phyloP scores from a whole-genome alignment of 2,113 vertebrate genomes.

The Alosa alosa region DNA sequence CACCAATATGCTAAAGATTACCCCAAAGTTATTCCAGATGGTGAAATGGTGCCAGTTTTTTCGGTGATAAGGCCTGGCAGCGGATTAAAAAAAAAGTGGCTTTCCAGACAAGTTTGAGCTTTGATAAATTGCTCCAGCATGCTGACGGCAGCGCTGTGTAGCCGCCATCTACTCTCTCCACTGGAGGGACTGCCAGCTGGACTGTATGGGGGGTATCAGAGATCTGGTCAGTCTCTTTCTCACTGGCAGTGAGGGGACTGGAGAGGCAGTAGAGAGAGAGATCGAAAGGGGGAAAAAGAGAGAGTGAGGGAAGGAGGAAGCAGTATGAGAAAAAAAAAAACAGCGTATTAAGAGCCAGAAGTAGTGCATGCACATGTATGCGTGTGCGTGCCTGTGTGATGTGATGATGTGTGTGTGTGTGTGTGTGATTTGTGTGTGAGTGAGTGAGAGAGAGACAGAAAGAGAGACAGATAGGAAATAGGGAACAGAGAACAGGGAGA shows the following conservation, averaged over 20 bases:
- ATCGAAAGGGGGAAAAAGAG: too few species aligned
- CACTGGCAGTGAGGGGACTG: background rate
- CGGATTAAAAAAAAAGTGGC: constrained; percentile 4
- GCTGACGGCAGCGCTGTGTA: background rate
- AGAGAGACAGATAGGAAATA: background rate
- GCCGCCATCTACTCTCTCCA: background rate
- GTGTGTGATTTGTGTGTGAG: background rate
- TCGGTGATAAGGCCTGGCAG: constrained; percentile 26
- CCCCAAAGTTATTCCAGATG: constrained; percentile 39
- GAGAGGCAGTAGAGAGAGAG: background rate
- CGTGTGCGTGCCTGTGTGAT: background rate
- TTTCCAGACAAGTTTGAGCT: constrained; percentile 12
- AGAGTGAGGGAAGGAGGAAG: background rate
- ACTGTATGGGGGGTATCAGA: constrained; percentile 27
- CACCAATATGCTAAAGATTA: constrained; percentile 19
- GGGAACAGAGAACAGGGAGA: background rate
- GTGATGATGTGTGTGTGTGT: constrained; percentile 1
- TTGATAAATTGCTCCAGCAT: constrained; percentile 34
- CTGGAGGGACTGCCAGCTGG: constrained; percentile 33
- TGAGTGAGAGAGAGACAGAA: background rate
- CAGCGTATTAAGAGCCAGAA: background rate
- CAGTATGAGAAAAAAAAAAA: background rate
- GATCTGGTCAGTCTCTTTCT: constrained; percentile 9
- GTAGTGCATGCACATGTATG: background rate
- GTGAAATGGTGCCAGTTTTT: constrained; percentile 24